Evolutionary conservation across 2,113 vertebrate genomes (phyloP).

Genomic region (Cyprinodon tularosa): DNA sequence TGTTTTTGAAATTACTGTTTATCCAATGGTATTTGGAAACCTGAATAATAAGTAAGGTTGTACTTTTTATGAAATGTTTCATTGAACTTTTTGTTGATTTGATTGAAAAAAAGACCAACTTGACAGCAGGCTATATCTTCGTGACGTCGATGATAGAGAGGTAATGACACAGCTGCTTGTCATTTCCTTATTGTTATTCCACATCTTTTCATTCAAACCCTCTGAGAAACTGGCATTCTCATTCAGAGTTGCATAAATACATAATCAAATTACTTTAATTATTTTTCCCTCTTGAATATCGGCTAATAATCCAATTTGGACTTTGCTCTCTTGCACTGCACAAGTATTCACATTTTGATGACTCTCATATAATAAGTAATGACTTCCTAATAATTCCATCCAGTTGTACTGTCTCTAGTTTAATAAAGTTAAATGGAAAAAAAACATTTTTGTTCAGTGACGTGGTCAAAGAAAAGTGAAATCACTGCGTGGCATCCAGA

Average conservation of each 20-base stretch:
- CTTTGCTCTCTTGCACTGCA: constrained; percentile 1
- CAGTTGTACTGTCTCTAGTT: constrained; percentile 8
- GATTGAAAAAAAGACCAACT: no score
- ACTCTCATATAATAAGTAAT: neutral
- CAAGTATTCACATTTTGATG: constrained; percentile 18
- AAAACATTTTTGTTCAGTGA: neutral
- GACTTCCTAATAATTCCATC: constrained; percentile 3
- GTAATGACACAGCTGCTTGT: neutral
- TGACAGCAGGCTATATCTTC: no score
- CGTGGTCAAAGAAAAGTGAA: neutral
- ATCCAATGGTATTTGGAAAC: no score
- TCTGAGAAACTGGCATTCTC: constrained; percentile 7
- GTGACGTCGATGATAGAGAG: no score
- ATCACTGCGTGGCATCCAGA: neutral
- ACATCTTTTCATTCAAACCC: neutral
- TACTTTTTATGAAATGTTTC: no score
- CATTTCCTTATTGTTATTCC: constrained; percentile 20
- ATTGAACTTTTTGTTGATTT: no score
- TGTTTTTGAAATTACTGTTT: no score
- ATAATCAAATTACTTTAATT: constrained; percentile 21
- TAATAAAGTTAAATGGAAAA: neutral
- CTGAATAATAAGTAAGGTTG: no score
- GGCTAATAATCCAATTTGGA: constrained; percentile 12
- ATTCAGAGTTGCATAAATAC: constrained; percentile 29
- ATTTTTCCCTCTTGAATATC: constrained; percentile 17